These are phyloP conservation scores for Pristionchus mayeri DNA, from an alignment of 2,888 invertebrate species.

Conservation along the genomic window DNA sequence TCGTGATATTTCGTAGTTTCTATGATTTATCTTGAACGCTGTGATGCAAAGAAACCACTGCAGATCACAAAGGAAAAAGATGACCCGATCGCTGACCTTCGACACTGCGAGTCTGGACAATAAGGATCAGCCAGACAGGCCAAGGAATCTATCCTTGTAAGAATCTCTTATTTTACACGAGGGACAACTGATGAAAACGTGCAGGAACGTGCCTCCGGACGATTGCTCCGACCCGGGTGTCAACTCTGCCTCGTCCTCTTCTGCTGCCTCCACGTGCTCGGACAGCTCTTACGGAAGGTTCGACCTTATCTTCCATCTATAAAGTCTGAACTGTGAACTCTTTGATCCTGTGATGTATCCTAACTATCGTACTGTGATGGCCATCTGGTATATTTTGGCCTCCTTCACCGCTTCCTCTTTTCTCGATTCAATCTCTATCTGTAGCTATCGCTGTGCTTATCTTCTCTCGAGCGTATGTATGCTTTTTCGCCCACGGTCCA, in stretches of 20 bases:
- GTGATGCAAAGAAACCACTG: neutral
- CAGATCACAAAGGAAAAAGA: slow-evolving; percentile 23
- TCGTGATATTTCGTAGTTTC: too few species aligned
- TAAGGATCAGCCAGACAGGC: neutral
- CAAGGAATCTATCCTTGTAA: slow-evolving; percentile 12
- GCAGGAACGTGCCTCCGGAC: neutral
- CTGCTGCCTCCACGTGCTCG: slow-evolving; percentile 23
- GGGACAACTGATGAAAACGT: too few species aligned
- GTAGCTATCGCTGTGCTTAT: too few species aligned
- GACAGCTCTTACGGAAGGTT: slow-evolving; percentile 14
- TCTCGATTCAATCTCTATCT: too few species aligned
- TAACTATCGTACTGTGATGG: too few species aligned
- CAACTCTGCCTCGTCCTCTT: slow-evolving; percentile 20
- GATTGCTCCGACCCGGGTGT: slow-evolving; percentile 15
- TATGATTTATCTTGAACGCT: too few species aligned
- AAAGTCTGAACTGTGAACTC: neutral
- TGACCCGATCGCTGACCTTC: neutral
- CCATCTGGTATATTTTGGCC: too few species aligned
- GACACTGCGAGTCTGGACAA: neutral
- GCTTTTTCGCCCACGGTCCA: too few species aligned
- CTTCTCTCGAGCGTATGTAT: too few species aligned
- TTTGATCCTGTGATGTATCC: too few species aligned
- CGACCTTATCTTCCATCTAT: neutral
- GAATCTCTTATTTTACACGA: too few species aligned
- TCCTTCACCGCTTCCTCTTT: too few species aligned